phyloP scores from a whole-genome alignment of 2,888 invertebrate genomes.

The Andrena trimmerana region DNA sequence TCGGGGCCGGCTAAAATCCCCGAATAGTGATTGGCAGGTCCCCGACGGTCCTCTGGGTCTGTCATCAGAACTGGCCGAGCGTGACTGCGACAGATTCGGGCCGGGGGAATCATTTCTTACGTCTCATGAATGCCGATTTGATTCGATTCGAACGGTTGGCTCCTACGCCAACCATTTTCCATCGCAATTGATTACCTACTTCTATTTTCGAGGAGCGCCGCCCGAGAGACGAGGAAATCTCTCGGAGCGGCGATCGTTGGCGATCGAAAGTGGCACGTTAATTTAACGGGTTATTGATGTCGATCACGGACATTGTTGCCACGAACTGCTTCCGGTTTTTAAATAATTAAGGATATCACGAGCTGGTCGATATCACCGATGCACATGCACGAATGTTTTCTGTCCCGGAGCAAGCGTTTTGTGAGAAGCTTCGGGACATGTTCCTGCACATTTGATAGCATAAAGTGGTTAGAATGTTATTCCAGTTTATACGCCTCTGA shows the following conservation, averaged over 20 bases:
- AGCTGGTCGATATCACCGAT: neutral
- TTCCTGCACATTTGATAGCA: constrained; percentile 5
- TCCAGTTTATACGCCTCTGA: constrained; percentile 29
- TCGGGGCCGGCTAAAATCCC: constrained; percentile 68
- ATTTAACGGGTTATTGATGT: neutral
- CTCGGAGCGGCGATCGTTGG: neutral
- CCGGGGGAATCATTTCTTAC: constrained; percentile 64
- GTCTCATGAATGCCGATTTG: constrained; percentile 73
- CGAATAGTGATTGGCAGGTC: constrained; percentile 77
- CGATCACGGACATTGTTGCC: constrained; percentile 33
- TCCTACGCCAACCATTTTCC: constrained; percentile 49
- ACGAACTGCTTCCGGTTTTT: no score
- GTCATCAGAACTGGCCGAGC: constrained; percentile 76
- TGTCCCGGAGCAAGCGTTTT: neutral
- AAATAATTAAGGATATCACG: no score
- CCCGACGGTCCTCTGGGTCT: constrained; percentile 73
- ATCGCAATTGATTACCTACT: constrained; percentile 54
- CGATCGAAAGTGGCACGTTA: neutral
- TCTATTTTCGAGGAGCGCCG: constrained; percentile 24
- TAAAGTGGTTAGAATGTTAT: constrained; percentile 28
- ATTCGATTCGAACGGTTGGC: constrained; percentile 60
- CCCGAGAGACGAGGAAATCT: constrained; percentile 2
- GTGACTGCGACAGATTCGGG: constrained; percentile 76
- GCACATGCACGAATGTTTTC: neutral
- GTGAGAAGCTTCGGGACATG: neutral